Conservation (phyloP, 2,113 vertebrate genomes). For the Pangasianodon hypophthalmus region DNA sequence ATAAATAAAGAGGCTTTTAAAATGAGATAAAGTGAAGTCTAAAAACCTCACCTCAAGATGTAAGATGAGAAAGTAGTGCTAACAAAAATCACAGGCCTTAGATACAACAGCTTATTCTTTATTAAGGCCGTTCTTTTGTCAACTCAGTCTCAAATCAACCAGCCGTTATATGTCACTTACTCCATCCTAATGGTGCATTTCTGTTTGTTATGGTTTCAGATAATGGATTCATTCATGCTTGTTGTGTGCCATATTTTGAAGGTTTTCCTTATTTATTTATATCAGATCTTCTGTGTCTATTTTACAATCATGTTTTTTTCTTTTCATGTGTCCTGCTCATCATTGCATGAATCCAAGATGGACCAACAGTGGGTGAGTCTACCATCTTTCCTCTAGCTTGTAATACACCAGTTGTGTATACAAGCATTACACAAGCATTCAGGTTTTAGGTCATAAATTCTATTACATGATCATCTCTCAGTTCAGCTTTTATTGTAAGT, state of each 20-base stretch:
- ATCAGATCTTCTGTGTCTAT: conserved; percentile 8
- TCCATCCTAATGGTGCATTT: not conserved
- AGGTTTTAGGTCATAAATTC: not conserved
- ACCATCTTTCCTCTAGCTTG: conserved; percentile 22
- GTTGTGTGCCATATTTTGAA: not conserved
- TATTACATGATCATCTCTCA: not conserved
- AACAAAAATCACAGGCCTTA: not conserved
- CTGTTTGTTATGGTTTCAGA: not conserved
- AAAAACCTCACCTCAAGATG: not conserved
- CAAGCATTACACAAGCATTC: not conserved
- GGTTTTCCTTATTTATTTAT: not conserved
- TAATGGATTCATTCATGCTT: not conserved
- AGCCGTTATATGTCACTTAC: not conserved
- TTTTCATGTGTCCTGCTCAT: conserved; percentile 61
- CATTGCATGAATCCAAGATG: conserved; percentile 79
- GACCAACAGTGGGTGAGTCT: conserved; percentile 94
- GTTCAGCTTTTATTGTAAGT: not conserved
- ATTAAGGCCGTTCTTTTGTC: not conserved
- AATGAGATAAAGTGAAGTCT: not conserved
- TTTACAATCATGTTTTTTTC: conserved; percentile 23
- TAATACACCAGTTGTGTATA: not conserved
- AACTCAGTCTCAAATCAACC: not conserved
- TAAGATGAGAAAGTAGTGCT: not conserved
- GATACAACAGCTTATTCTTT: not conserved
- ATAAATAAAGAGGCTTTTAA: not conserved